Conservation (phyloP, 2,888 invertebrate species). For the Pterobdella sp. region DNA sequence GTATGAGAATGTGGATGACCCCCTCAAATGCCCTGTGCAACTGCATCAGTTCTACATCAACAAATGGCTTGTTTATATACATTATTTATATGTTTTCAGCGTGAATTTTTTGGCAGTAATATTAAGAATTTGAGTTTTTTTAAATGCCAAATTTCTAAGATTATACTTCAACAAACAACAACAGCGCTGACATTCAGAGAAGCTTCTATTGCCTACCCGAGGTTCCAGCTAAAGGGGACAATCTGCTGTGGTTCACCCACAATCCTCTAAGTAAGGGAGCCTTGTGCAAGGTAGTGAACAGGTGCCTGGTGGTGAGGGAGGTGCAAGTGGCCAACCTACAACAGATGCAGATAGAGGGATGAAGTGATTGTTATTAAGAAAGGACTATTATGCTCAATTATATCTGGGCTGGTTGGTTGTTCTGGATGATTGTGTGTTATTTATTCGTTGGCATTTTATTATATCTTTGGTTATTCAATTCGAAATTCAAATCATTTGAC, state of each 20-base stretch:
- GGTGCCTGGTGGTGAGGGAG: constrained; percentile 26
- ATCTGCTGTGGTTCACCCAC: constrained; percentile 25
- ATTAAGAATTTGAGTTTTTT: too few relatives aligned
- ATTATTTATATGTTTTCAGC: not conserved
- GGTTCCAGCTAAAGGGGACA: constrained; percentile 6
- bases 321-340: constrained; percentile 27
- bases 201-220: constrained; percentile 28
- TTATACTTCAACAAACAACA: not conserved
- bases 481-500: too few relatives aligned
- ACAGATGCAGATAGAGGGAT: constrained; percentile 25
- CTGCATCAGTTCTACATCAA: constrained; percentile 28
- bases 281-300: constrained; percentile 27
- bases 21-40: constrained; percentile 26
- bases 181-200: constrained; percentile 20
- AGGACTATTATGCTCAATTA: not conserved
- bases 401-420: not conserved
- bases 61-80: constrained; percentile 19
- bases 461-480: not conserved
- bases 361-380: constrained; percentile 10
- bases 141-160: not conserved
- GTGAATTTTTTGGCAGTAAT: not conserved
- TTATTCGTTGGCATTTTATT: not conserved
- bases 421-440: not conserved
- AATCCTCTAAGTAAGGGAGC: constrained; percentile 19
- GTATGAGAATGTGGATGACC: constrained; percentile 22